Evolutionary conservation across 1,140 invertebrate genomes (phyloP).

Genomic region (Brachionus plicatilis): DNA sequence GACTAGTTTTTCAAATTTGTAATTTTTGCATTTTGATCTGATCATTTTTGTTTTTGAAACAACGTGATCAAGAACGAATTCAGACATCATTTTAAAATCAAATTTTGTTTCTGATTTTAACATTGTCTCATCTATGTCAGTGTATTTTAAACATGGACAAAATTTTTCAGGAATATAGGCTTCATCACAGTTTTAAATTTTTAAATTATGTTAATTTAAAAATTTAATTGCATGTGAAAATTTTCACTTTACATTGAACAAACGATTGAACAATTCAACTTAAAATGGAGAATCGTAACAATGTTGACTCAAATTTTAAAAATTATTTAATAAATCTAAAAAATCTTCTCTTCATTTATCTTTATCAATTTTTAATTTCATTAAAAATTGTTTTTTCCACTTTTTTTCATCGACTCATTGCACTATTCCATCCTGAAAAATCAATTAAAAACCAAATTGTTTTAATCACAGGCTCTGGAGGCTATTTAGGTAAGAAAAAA

Average conservation of each 20-base stretch:
- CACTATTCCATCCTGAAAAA: background rate
- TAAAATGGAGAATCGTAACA: background rate
- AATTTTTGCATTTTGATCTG: background rate
- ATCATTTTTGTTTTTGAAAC: background rate
- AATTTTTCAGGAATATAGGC: background rate
- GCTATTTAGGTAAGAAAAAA: slow-evolving; percentile 14
- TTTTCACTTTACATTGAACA: no score
- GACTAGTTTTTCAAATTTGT: background rate
- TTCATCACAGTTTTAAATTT: background rate
- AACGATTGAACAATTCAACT: no score
- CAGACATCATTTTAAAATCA: background rate
- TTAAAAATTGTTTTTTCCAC: background rate
- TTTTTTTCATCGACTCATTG: background rate
- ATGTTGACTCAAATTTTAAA: background rate
- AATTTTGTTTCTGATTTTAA: background rate
- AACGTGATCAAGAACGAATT: background rate
- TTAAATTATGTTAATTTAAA: no score
- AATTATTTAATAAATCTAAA: background rate
- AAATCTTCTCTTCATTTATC: background rate
- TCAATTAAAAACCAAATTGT: slow-evolving; percentile 19
- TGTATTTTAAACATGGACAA: background rate
- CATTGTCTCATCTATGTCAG: background rate
- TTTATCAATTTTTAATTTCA: background rate
- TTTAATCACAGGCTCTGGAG: slow-evolving; percentile 29
- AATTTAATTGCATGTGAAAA: no score